Evolutionary conservation across 2,797 vertebrate species (phyloP), one percentile per base, ranked within the genome.

Genomic region (Clarias fuscus): DNA sequence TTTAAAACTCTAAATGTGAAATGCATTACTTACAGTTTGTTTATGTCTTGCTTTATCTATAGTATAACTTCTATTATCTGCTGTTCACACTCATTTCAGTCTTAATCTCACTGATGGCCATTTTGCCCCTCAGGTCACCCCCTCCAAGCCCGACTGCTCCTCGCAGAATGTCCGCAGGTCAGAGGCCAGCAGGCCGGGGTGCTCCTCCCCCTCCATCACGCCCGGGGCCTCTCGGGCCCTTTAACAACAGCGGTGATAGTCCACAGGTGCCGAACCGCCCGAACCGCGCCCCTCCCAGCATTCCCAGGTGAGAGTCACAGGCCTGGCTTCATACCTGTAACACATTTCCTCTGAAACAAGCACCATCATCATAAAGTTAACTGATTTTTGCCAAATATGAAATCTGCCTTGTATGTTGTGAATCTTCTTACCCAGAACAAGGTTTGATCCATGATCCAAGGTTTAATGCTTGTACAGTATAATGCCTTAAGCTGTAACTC

Each of bases 251-350:
- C 61, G 97, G 97, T 59, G 92, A 95, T 24, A 95, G 96, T 95
- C 92, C 97, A 91, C 91, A 98, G 91, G 95, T 98, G 58, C 98
- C 98, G 89, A 98, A 96, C 7, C 95, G 98, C 80, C 98, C 98
- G 5, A 99, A 96, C 22, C 93, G 97, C 90, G 97, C 97, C 33
- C 97, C 97, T 67, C 98, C 98, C 86, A 97, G 96, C 24, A 95
- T 99, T 87, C 98, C 98, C 80, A 99, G 97, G 98, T 99, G 95
- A 97, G 95, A 65, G 22, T 17, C 27, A n/a, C 53, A 64, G 30
- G 1, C 14, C 3, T 77, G 48, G 30, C 43, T 30, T 22, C 27
- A 56, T 33, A 20, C 14, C 76, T 56, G 22, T 27, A 7, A 37
- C 65, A 33, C 17, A 43, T 48, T 80, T 64, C 33, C 30, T 7